phyloP scores from a whole-genome alignment of 2,797 vertebrate genomes.

The Pangasius krempfi region DNA sequence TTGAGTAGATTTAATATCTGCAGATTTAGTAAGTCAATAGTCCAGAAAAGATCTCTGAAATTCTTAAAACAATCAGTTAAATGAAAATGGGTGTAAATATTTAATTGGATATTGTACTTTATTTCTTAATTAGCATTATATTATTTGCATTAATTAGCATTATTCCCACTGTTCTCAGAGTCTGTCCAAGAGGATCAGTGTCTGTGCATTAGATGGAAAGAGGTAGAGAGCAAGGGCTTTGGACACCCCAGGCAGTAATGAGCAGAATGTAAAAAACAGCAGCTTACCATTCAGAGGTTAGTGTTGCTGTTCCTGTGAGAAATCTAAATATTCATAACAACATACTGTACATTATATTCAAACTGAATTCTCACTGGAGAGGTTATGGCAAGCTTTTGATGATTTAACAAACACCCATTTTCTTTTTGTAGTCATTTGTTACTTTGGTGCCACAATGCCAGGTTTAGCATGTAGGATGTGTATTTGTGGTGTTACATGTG shows the following conservation, averaged over 20 bases:
- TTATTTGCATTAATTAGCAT: too few species aligned
- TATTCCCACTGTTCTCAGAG: conserved; percentile 36
- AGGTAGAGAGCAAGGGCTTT: conserved; percentile 48
- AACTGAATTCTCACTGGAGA: background rate
- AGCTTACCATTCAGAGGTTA: conserved; percentile 30
- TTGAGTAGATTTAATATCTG: conserved; percentile 20
- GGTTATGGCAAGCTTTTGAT: background rate
- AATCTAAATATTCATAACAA: conserved; percentile 45
- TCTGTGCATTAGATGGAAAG: conserved; percentile 34
- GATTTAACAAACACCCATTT: conserved; percentile 27
- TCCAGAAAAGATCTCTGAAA: conserved; percentile 16
- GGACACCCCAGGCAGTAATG: conserved; percentile 52
- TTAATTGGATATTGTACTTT: conserved; percentile 48
- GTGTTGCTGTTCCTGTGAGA: conserved; percentile 37
- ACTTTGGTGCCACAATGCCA: conserved; percentile 24
- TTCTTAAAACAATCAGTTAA: conserved; percentile 15
- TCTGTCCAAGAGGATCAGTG: conserved; percentile 36
- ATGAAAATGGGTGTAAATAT: conserved; percentile 46
- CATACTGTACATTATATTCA: conserved; percentile 31
- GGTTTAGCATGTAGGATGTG: conserved; percentile 24
- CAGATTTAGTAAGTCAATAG: conserved; percentile 29
- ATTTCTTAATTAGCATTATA: conserved; percentile 50
- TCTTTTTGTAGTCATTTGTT: conserved; percentile 23
- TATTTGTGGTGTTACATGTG: conserved; percentile 43
- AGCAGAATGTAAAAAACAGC: conserved; percentile 42